phyloP scores from a whole-genome alignment of 2,888 invertebrate species.

The Agrochola litura region DNA sequence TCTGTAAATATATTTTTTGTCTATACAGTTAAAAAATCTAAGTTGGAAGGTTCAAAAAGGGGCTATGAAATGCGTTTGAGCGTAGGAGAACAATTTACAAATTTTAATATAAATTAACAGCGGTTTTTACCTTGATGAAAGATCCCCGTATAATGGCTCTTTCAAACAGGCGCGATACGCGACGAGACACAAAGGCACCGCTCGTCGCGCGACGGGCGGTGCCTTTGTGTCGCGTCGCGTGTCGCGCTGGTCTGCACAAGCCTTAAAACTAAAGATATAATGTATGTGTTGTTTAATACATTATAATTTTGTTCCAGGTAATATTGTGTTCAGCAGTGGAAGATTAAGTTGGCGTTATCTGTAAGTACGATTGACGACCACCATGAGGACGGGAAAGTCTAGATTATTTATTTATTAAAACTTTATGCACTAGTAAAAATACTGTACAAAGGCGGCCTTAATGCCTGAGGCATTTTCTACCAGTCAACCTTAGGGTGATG shows the following conservation, averaged over 20 bases:
- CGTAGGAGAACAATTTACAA: background rate
- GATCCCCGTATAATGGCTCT: background rate
- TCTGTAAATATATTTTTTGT: background rate
- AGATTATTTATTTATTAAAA: no score
- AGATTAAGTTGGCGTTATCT: background rate
- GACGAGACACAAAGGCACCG: no score
- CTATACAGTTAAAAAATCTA: background rate
- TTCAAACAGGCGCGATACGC: no score
- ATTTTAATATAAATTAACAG: background rate
- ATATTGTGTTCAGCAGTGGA: slow-evolving; percentile 1
- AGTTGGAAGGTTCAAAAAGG: background rate
- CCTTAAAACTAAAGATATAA: no score
- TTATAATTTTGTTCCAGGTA: slow-evolving; percentile 29
- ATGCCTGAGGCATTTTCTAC: no score
- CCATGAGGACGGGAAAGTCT: no score
- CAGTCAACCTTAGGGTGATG: no score
- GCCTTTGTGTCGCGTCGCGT: no score
- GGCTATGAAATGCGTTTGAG: background rate
- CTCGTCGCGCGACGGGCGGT: no score
- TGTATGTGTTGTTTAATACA: background rate
- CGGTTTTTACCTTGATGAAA: background rate
- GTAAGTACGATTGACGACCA: background rate
- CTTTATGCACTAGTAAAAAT: no score
- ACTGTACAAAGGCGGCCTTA: no score
- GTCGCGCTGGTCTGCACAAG: no score